phyloP scores from a whole-genome alignment of 1,140 invertebrate genomes.

The Papilio polyxenes region DNA sequence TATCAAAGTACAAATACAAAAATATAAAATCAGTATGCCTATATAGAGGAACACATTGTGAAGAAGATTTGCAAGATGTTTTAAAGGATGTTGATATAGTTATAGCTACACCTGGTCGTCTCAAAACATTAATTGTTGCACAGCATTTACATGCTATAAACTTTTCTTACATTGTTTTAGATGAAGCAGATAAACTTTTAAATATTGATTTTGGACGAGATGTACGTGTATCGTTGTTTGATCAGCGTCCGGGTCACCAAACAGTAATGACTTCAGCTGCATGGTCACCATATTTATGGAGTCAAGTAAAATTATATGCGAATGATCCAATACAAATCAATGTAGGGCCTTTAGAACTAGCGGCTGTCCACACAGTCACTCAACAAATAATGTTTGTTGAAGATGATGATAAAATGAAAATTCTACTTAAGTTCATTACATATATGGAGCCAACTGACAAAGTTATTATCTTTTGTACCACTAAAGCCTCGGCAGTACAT shows the following conservation, averaged over 20 bases:
- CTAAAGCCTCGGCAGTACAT: conserved; percentile 89
- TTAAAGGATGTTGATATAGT: conserved; percentile 91
- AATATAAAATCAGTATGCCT: conserved; percentile 92
- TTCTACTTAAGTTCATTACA: conserved; percentile 81
- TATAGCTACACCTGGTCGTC: conserved; percentile 92
- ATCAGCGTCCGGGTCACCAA: conserved; percentile 89
- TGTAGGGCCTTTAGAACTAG: conserved; percentile 92
- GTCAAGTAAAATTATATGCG: conserved; percentile 91
- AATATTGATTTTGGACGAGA: conserved; percentile 95
- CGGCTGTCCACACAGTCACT: conserved; percentile 90
- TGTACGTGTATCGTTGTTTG: conserved; percentile 89
- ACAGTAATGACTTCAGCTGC: conserved; percentile 94
- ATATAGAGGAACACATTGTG: conserved; percentile 91
- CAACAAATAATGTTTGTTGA: conserved; percentile 88
- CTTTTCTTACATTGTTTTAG: conserved; percentile 93
- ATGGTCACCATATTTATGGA: conserved; percentile 91
- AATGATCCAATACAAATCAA: conserved; percentile 92
- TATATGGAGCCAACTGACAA: conserved; percentile 88
- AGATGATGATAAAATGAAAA: conserved; percentile 83
- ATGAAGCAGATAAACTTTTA: conserved; percentile 94
- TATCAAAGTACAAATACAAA: conserved; percentile 91
- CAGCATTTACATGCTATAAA: conserved; percentile 85
- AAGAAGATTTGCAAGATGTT: conserved; percentile 87
- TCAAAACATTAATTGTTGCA: conserved; percentile 89
- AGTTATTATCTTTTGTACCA: conserved; percentile 93